Conservation (phyloP, 2,113 vertebrate species). For the Brachionichthys hirsutus region DNA sequence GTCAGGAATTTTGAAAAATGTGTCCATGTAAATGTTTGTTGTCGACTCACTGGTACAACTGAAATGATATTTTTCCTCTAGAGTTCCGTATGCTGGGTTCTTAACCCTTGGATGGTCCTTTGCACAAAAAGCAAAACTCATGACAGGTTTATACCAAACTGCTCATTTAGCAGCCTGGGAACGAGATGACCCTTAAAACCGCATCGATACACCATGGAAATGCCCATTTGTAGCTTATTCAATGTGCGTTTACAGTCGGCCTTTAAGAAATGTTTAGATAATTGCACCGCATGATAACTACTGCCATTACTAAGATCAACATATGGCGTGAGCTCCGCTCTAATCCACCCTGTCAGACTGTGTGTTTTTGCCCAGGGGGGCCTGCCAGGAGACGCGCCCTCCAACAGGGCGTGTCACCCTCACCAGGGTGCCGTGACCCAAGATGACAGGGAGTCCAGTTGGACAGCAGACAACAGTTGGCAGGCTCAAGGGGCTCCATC, state of each 20-base stretch:
- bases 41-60: too few relatives aligned
- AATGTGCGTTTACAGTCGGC: conserved; percentile 3
- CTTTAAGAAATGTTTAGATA: conserved; percentile 53
- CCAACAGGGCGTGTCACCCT: conserved; percentile 43
- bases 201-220: conserved; percentile 8
- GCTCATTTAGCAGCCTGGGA: conserved; percentile 23
- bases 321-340: conserved; percentile 29
- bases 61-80: too few relatives aligned
- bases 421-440: conserved; percentile 48
- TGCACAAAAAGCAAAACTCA: not conserved
- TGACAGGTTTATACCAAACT: conserved; percentile 9
- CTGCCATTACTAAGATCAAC: conserved; percentile 42
- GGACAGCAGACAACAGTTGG: conserved; percentile 28
- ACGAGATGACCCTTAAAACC: conserved; percentile 12
- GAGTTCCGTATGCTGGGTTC: not conserved
- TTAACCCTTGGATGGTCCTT: not conserved
- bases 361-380: conserved; percentile 43
- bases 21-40: too few relatives aligned
- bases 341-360: conserved; percentile 42
- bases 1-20: too few relatives aligned
- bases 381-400: conserved; percentile 16
- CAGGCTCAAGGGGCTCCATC: conserved; percentile 44
- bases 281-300: conserved; percentile 42
- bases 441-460: conserved; percentile 45
- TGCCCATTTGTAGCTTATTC: conserved; percentile 15